A percentile compares a stretch with the other conserved stretches of the same genome.
Conservation (phyloP, 2,797 vertebrate species). For the Rhabdomys pumilio region DNA sequence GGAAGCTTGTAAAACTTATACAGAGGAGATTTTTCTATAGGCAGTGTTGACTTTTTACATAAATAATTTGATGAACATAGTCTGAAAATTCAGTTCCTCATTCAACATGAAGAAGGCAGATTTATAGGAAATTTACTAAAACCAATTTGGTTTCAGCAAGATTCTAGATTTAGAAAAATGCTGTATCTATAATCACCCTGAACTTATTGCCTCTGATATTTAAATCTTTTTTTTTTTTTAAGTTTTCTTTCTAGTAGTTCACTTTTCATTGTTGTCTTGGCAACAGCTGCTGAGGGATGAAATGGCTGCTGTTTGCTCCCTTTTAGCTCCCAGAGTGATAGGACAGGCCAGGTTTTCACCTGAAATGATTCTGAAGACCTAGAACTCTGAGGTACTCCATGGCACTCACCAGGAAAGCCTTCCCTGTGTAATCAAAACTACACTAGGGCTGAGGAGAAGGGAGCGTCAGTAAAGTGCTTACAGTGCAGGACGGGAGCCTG, state of each 20-base stretch:
- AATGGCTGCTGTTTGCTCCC: not conserved
- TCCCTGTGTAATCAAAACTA: not conserved
- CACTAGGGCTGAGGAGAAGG: too few relatives aligned
- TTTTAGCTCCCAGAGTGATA: not conserved
- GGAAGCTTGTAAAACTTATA: not conserved
- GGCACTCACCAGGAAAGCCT: not conserved
- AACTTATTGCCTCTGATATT: not conserved
- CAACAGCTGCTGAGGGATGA: not conserved
- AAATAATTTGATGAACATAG: not conserved
- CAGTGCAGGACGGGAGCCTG: not conserved
- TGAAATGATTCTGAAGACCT: not conserved
- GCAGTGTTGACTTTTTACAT: not conserved
- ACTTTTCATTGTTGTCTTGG: not conserved
- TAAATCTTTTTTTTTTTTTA: not conserved
- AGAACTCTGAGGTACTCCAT: accelerated
- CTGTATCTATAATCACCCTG: not conserved
- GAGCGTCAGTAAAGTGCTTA: not conserved
- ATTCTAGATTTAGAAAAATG: slow-evolving; percentile 11
- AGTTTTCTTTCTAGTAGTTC: not conserved
- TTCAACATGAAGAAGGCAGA: not conserved
- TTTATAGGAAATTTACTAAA: slow-evolving; percentile 42
- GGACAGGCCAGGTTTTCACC: not conserved
- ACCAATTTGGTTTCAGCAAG: not conserved
- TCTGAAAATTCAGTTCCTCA: not conserved
- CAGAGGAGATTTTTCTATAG: not conserved